Evolutionary conservation across 2,888 invertebrate species (phyloP).

Genomic region (Graphium colonna): DNA sequence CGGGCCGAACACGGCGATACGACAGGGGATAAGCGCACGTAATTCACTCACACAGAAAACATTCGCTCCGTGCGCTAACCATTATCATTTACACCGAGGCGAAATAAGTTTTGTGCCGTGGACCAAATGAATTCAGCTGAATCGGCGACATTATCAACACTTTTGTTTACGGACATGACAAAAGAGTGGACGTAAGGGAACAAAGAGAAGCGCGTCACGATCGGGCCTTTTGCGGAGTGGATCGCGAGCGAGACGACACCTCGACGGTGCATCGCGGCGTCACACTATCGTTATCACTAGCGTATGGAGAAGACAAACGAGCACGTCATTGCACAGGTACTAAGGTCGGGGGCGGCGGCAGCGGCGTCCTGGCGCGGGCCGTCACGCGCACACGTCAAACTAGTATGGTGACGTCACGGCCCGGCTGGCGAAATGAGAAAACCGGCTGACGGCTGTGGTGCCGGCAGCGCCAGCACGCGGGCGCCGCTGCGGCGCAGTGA

Average conservation of each 20-base stretch:
- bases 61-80: slow-evolving; percentile 29
- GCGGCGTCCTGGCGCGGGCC: slow-evolving; percentile 69
- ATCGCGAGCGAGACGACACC: slow-evolving; percentile 15
- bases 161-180: slow-evolving; percentile 16
- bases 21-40: slow-evolving; percentile 52
- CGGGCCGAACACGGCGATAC: slow-evolving; percentile 50
- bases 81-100: slow-evolving; percentile 16
- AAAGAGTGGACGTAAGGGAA: slow-evolving; percentile 12
- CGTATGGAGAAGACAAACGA: slow-evolving; percentile 49
- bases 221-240: slow-evolving; percentile 8
- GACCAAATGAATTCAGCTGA: neutral
- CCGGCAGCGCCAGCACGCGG: slow-evolving; percentile 49
- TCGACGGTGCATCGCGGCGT: slow-evolving; percentile 13
- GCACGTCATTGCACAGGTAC: slow-evolving; percentile 70
- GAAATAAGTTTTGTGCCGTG: neutral
- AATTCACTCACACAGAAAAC: slow-evolving; percentile 49
- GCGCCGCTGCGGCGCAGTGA: slow-evolving; percentile 50
- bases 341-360: slow-evolving; percentile 70
- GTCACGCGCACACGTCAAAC: slow-evolving; percentile 76
- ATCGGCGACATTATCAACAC: slow-evolving; percentile 18
- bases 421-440: slow-evolving; percentile 75
- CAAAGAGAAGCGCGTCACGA: slow-evolving; percentile 22
- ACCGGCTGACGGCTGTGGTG: slow-evolving; percentile 69
- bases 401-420: slow-evolving; percentile 77
- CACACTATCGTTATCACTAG: slow-evolving; percentile 29